Evolutionary conservation across 2,888 invertebrate genomes (phyloP), one percentile per base, ranked within the genome.

Genomic region (Eupithecia inturbata): DNA sequence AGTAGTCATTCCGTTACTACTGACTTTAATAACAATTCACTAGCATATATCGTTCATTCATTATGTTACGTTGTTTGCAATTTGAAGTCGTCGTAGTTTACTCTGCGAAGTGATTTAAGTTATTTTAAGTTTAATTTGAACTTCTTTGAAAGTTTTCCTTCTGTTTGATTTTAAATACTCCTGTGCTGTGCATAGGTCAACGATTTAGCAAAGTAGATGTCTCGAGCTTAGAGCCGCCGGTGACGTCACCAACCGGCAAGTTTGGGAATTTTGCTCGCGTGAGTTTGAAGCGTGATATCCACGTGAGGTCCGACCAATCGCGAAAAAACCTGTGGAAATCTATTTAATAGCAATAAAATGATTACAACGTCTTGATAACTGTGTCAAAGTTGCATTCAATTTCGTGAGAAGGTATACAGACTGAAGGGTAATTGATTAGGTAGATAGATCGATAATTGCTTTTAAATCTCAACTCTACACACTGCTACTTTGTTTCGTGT

Each of bases 191-290:
- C 41, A 67, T 67, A 72, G 79, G 79, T 78, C 78, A 78, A 78
- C 75, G 79, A 73, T 73, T 79, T 73, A 73, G 64, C 45, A 36
- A 57, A 64, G 33, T 67, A 67, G 72, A 72, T 68, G 70, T 74
- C 71, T 73, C 68, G 77, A 77, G 70, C 78, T 78, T 71, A 79
- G 68, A 68, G 63, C 33, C 68, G 68, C 33, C 67, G 68, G 67
- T 80, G 79, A 78, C 78, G 79, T 77, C 77, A 78, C 63, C 19
- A 70, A 49, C 74, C 75, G 68, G 72, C 77, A 62, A 76, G 67
- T 80, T 78, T 70, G 74, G 75, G 70, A 67, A 77, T 80, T 76
- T 74, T 68, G 74, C 77, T 77, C 72, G 76, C 79, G 77, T 79
- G 78, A 78, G 71, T 71, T 68, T 67, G 39, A 60, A 63, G 72